Percentiles rank a stretch among this genome's conserved stretches.
These are phyloP conservation scores for Orthosia gothica DNA, from an alignment of 2,888 invertebrate genomes.

Conservation along the genomic window DNA sequence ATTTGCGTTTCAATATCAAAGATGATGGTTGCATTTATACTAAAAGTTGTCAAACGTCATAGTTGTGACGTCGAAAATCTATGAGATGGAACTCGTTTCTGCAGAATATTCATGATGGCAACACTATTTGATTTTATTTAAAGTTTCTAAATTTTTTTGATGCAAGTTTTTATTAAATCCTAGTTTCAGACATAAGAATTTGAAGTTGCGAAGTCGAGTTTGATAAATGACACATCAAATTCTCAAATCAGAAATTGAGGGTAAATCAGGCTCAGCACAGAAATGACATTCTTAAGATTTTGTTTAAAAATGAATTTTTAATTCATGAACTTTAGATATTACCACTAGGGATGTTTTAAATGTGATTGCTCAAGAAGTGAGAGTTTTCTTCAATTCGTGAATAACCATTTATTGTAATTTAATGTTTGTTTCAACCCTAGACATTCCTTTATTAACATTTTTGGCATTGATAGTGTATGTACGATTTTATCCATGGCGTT, in stretches of 20 bases:
- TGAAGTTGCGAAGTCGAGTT: too few species aligned
- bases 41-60: constrained; percentile 46
- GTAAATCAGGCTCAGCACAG: neutral
- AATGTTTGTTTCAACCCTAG: constrained; percentile 62
- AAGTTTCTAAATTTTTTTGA: too few species aligned
- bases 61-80: constrained; percentile 19
- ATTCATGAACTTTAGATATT: constrained; percentile 17
- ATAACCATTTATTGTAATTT: constrained; percentile 23
- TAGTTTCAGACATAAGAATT: too few species aligned
- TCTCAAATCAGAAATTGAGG: too few species aligned
- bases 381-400: constrained; percentile 22
- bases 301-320: neutral
- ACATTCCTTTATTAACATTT: constrained; percentile 70
- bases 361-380: neutral
- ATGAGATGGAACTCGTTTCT: constrained; percentile 24
- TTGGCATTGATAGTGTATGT: constrained; percentile 55
- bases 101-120: constrained; percentile 26
- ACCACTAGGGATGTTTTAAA: constrained; percentile 4
- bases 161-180: too few species aligned
- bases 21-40: constrained; percentile 70
- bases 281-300: constrained; percentile 43
- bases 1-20: constrained; percentile 63
- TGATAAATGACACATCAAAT: too few species aligned
- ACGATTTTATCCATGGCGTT: constrained; percentile 56
- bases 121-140: neutral